Evolutionary conservation across 2,888 invertebrate genomes (phyloP), one percentile per base, ranked within the genome.

Genomic region (Acronicta aceris): DNA sequence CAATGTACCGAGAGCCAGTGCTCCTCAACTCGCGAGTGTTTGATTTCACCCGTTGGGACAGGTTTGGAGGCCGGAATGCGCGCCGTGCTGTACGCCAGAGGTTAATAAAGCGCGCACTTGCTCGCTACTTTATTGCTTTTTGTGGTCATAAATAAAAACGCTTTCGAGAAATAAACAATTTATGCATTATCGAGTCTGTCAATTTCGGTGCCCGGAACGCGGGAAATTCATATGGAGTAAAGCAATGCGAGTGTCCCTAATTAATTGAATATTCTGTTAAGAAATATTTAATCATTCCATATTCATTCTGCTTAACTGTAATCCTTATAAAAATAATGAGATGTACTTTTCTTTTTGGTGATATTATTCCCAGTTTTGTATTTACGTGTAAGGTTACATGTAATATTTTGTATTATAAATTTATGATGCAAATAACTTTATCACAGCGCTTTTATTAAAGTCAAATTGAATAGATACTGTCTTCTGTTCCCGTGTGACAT

Each of bases 71-170:
- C 69, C 79, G 78, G 79, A 76, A 79, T 78, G 78, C 71, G 77
- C 66, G 62, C 69, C 69, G 76, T 76, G 79, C 77, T 73, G 80
- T 89, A 88, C 89, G 80, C 82, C 85, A 83, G 88, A 86, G 87
- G 89, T 91, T 90, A 91, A 91, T 93, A 93, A 92, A 90, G 91
- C 91, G 90, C 90, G 89, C 91, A 92, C 93, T 92, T 90, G 90
- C 87, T 81, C 76, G 85, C 90, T 88, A 88, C 89, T 91, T 93
- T 92, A 91, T 88, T 89, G 88, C 91, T 92, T 92, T 92, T 92
- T 93, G 90, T 89, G 83, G 81, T 84, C 85, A 89, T 92, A 91
- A 91, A 92, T 91, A 90, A 88, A 88, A 87, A 88, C 84, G 83
- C 82, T 89, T 88, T 88, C 85, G 84, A 85, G 84, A 86, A 86